Evolutionary conservation across 2,113 vertebrate species (phyloP).

Genomic region (Amblyornis subalaris): DNA sequence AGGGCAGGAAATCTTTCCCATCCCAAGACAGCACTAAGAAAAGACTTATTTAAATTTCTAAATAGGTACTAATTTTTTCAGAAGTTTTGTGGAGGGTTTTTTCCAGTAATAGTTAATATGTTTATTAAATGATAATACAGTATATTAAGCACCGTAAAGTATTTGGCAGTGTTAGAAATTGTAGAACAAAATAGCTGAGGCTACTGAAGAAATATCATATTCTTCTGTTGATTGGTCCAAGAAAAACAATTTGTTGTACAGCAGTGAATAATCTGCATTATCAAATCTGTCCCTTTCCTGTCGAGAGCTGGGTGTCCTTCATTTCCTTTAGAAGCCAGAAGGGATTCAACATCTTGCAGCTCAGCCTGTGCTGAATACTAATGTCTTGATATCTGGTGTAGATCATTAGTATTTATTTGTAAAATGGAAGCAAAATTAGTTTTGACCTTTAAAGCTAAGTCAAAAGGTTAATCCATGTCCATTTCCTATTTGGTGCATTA

Average conservation of each 20-base stretch:
- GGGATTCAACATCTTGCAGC: neutral
- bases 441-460: slow-evolving; percentile 26
- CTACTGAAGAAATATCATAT: neutral
- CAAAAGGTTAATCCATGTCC: slow-evolving; percentile 33
- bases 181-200: neutral
- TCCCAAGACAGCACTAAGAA: neutral
- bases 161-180: neutral
- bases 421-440: slow-evolving; percentile 35
- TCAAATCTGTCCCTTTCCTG: neutral
- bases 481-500: slow-evolving; percentile 30
- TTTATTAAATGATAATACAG: neutral
- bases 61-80: neutral
- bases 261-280: neutral
- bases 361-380: neutral
- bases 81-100: neutral
- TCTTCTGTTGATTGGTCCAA: neutral
- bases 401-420: slow-evolving; percentile 38
- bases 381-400: neutral
- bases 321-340: slow-evolving; percentile 12
- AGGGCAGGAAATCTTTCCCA: neutral
- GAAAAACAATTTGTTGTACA: neutral
- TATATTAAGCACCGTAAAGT: neutral
- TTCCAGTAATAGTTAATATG: neutral
- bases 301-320: neutral
- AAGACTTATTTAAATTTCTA: neutral